Evolutionary conservation across 2,113 vertebrate genomes (phyloP).

Genomic region (Ceyx margarethae): DNA sequence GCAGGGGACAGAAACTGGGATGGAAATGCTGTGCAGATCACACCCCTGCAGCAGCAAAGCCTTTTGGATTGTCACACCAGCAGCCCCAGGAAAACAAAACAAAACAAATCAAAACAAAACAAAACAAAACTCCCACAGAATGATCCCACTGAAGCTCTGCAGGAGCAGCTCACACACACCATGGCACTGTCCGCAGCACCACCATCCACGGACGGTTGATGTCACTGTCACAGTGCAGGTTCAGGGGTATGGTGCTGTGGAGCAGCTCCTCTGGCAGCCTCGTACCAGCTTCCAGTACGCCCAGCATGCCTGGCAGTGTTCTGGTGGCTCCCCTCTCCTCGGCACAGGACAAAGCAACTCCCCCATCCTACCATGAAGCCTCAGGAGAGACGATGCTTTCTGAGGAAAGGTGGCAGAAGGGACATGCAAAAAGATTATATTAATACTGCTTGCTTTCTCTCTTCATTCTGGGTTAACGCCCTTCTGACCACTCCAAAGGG

Average conservation of each 20-base stretch:
- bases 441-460: background rate
- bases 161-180: fast-evolving
- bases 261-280: background rate
- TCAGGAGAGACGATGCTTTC: background rate
- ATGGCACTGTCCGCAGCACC: fast-evolving
- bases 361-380: background rate
- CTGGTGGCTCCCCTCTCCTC: background rate
- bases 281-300: background rate
- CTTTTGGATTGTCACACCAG: background rate
- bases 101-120: too few relatives aligned
- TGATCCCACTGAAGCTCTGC: background rate
- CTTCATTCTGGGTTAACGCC: background rate
- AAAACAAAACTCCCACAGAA: too few relatives aligned
- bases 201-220: background rate
- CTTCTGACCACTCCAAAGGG: background rate
- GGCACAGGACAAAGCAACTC: background rate
- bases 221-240: fast-evolving
- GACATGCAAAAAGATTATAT: fast-evolving
- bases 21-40: background rate
- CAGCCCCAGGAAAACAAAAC: background rate
- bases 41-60: background rate
- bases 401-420: background rate
- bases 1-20: fast-evolving
- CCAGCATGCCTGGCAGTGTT: background rate
- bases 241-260: background rate